Base-by-base conservation (phyloP, 2,888 invertebrate genomes). In the Gandaritis pyraliata region DNA sequence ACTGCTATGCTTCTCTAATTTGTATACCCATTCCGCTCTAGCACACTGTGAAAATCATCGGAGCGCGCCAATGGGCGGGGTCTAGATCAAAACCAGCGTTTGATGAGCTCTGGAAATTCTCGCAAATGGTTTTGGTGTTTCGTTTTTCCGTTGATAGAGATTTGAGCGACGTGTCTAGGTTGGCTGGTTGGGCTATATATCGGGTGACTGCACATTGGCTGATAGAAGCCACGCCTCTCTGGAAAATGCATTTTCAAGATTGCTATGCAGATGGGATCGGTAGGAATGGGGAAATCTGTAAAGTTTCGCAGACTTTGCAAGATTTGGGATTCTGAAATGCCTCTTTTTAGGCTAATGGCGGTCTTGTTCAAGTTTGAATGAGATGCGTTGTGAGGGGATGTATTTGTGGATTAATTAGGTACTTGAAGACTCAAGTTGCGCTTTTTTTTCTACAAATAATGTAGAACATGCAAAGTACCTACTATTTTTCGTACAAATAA, bases 201-300 rank as follows among this genome's bases (percentile, higher is more conserved):
- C 91, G 92, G 90, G 87, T 91, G 90, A 90, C 61, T 92, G 90
- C 88, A 92, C 92, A 93, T 93, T 92, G 92, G 92, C 85, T 87
- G 90, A 85, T 85, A 82, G 78, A 82, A 78, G 75, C 89, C 90
- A 88, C 91, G 90, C 93, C 93, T 76, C 85, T 80, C 76, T 80
- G 80, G 84, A 85, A 86, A 92, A 92, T 91, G 91, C 91, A 92
- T 90, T 90, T 87, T 82, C 84, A 86, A 91, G 90, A 90, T 90
- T 90, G 86, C 88, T 86, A 87, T 90, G 89, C 90, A 89, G 86
- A 86, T 84, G 83, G 82, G 76, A 80, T 80, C 80, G 78, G 68
- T 74, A 82, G 82, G 87, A 83, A 81, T 78, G 75, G 79, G 76
- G 77, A 33, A 72, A 75, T 76, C 74, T 71, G 54, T 13, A 46